These are phyloP conservation scores for Hipposideros armiger DNA, from an alignment of 2,113 vertebrate species.

Conservation along the genomic window DNA sequence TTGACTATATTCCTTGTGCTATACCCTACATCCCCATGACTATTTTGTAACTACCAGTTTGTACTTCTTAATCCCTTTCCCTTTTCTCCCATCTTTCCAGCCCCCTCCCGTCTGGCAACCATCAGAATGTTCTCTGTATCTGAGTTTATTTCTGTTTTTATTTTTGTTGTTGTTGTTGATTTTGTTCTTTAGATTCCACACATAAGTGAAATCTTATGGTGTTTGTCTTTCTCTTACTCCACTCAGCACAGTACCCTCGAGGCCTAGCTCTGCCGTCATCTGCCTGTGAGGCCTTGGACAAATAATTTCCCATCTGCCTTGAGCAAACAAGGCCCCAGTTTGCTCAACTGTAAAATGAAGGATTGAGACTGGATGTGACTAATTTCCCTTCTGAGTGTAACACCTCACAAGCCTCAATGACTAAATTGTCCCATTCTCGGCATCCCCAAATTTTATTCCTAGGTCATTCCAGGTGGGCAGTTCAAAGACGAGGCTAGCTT, in stretches of 20 bases:
- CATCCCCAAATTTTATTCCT: not conserved
- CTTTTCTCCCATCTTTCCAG: too few species aligned
- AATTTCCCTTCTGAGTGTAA: constrained; percentile 44
- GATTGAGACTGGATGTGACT: not conserved
- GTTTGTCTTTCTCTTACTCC: too few species aligned
- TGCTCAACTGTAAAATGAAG: constrained; percentile 32
- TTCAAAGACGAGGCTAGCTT: constrained; percentile 32
- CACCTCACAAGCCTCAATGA: not conserved
- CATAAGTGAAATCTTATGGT: too few species aligned
- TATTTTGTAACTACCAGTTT: too few species aligned
- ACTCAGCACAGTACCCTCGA: not conserved
- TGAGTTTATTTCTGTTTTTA: too few species aligned
- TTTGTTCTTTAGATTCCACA: too few species aligned
- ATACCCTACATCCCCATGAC: too few species aligned
- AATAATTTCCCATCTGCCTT: not conserved
- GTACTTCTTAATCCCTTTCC: too few species aligned
- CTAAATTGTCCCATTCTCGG: not conserved
- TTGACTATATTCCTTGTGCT: too few species aligned
- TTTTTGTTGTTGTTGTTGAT: too few species aligned
- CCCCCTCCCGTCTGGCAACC: too few species aligned
- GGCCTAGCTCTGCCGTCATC: not conserved
- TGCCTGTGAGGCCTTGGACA: not conserved
- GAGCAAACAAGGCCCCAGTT: not conserved
- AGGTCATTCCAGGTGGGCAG: not conserved
- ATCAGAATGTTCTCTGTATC: too few species aligned